phyloP scores from a whole-genome alignment of 2,888 invertebrate genomes.

The Melinopterus prodromus region DNA sequence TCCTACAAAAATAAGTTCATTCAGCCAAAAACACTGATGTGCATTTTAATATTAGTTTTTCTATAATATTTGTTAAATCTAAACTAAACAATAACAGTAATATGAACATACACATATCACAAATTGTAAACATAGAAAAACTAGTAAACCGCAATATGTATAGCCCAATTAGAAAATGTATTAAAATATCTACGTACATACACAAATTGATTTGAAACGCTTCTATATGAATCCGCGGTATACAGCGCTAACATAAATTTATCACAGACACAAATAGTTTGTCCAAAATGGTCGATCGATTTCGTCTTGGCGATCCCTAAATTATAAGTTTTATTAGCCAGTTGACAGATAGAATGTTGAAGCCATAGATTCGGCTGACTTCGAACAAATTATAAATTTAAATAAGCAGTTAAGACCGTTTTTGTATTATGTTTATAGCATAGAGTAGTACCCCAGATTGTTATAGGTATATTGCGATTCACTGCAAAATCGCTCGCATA shows the following conservation, averaged over 20 bases:
- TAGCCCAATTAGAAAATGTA: no score
- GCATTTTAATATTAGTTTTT: not conserved
- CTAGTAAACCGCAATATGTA: not conserved
- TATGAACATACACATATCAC: not conserved
- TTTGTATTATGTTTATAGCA: no score
- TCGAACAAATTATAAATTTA: no score
- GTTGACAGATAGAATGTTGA: no score
- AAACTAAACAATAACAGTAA: not conserved
- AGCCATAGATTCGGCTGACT: no score
- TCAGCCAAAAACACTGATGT: not conserved
- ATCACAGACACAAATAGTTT: not conserved
- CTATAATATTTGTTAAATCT: not conserved
- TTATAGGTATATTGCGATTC: no score
- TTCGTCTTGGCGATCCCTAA: no score
- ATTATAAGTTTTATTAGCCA: no score
- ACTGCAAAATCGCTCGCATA: no score
- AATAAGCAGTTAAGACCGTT: no score
- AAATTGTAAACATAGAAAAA: not conserved
- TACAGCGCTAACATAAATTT: not conserved
- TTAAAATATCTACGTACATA: no score
- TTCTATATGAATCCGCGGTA: not conserved
- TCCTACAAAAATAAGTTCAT: not conserved
- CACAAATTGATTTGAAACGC: not conserved
- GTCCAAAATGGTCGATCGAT: not conserved
- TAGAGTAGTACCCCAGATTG: no score